phyloP scores from a whole-genome alignment of 2,113 vertebrate genomes.

The Galeopterus variegatus region DNA sequence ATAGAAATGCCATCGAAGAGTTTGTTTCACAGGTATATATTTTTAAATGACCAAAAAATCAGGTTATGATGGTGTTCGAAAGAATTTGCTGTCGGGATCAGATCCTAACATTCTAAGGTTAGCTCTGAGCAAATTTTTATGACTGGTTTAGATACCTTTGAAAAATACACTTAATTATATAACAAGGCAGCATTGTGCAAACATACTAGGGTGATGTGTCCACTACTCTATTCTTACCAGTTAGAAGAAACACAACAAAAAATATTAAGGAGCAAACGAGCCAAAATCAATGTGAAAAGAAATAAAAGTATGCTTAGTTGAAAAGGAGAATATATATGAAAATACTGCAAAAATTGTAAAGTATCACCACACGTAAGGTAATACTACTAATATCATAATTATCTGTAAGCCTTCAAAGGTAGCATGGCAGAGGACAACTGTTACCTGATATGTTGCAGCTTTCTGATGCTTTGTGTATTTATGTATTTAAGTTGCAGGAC shows the following conservation, averaged over 20 bases:
- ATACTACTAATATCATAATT: neutral
- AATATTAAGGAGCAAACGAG: conserved; percentile 57
- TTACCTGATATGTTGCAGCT: conserved; percentile 60
- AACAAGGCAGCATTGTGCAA: conserved; percentile 74
- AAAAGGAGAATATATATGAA: conserved; percentile 50
- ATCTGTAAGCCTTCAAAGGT: conserved; percentile 63
- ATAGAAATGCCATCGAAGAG: neutral
- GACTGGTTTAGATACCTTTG: conserved; percentile 64
- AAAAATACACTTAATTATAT: conserved; percentile 66
- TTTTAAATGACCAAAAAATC: conserved; percentile 36
- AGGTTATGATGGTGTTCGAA: conserved; percentile 50
- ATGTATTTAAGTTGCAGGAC: neutral
- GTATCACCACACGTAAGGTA: neutral
- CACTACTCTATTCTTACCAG: conserved; percentile 40
- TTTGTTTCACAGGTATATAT: neutral
- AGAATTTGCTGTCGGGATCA: conserved; percentile 42
- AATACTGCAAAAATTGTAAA: neutral
- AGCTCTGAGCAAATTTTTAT: conserved; percentile 66
- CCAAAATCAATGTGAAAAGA: conserved; percentile 74
- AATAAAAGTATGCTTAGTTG: conserved; percentile 63
- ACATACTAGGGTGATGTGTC: conserved; percentile 61
- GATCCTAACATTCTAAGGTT: neutral
- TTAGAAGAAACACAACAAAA: conserved; percentile 79
- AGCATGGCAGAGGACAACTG: neutral
- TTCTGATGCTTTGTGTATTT: conserved; percentile 47